Percentiles rank a stretch among this genome's conserved stretches.
phyloP scores from a whole-genome alignment of 2,113 vertebrate species.

The Albula glossodonta region DNA sequence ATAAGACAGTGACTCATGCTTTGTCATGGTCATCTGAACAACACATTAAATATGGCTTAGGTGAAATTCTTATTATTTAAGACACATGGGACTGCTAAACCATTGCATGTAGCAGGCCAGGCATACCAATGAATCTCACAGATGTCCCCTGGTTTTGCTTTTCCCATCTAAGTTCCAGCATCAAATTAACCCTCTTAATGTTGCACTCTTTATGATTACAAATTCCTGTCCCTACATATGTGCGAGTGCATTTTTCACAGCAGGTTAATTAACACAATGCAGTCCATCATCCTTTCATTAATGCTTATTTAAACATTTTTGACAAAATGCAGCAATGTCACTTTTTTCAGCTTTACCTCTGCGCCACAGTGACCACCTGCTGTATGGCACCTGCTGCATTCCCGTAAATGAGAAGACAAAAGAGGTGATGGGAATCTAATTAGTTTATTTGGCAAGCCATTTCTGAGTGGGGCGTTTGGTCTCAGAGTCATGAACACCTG shows the following conservation, averaged over 20 bases:
- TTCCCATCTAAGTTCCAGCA: too few species aligned
- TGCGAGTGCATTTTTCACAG: too few species aligned
- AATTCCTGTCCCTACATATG: neutral
- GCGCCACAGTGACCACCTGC: slow-evolving; percentile 45
- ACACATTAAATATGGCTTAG: too few species aligned
- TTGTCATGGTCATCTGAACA: too few species aligned
- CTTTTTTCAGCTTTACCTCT: slow-evolving; percentile 31
- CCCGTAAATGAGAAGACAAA: slow-evolving; percentile 53
- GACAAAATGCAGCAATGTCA: slow-evolving; percentile 35
- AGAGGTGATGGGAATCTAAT: slow-evolving; percentile 50
- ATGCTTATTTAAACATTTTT: neutral
- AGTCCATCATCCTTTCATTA: neutral
- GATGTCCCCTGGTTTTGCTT: too few species aligned
- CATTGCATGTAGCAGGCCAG: too few species aligned
- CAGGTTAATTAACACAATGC: neutral
- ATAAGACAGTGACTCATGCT: neutral
- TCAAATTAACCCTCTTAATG: too few species aligned
- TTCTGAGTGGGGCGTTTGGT: slow-evolving; percentile 40
- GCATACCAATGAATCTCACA: too few species aligned
- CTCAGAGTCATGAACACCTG: slow-evolving; percentile 56
- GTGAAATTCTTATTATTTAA: too few species aligned
- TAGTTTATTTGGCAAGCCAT: slow-evolving; percentile 48
- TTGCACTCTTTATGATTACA: too few species aligned
- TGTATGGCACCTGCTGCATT: slow-evolving; percentile 17
- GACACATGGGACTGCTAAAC: too few species aligned